Percentiles rank a stretch among this genome's conserved stretches.
phyloP scores from a whole-genome alignment of 2,797 vertebrate species.

The Gastrophryne carolinensis region DNA sequence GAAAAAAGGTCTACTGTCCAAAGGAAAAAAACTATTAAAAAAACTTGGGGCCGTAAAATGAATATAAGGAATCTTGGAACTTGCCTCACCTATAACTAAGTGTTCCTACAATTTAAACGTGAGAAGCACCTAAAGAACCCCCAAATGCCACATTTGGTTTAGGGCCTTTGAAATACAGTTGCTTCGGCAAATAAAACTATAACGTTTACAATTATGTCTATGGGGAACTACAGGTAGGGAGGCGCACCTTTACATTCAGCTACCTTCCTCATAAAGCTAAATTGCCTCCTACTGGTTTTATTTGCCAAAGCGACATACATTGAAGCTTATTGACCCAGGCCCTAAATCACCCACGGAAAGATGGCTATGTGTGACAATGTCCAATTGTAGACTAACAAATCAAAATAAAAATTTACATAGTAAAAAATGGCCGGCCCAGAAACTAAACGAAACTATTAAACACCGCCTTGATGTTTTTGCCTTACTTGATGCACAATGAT shows the following conservation, averaged over 20 bases:
- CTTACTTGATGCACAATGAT: conserved; percentile 91
- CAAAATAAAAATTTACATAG: neutral
- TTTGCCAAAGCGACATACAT: no score
- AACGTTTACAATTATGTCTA: no score
- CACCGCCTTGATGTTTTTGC: conserved; percentile 87
- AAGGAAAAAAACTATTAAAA: conserved; percentile 93
- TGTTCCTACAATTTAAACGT: no score
- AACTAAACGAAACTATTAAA: conserved; percentile 81
- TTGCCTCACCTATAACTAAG: conserved; percentile 57
- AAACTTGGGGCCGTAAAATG: conserved; percentile 89
- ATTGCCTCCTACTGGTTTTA: no score
- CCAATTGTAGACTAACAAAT: neutral
- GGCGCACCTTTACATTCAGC: no score
- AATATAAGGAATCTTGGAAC: conserved; percentile 63
- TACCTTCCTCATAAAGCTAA: no score
- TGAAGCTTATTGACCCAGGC: no score
- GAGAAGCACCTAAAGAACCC: no score
- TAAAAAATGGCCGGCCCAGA: conserved; percentile 55
- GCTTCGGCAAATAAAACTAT: no score
- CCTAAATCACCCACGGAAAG: neutral
- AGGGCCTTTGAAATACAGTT: no score
- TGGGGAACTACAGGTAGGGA: no score
- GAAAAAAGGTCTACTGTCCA: conserved; percentile 95
- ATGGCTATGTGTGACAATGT: conserved; percentile 18
- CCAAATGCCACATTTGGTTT: no score